Percentiles rank a stretch among this genome's conserved stretches.
Conservation (phyloP, 2,888 invertebrate genomes). For the Orthonevra nobilis region DNA sequence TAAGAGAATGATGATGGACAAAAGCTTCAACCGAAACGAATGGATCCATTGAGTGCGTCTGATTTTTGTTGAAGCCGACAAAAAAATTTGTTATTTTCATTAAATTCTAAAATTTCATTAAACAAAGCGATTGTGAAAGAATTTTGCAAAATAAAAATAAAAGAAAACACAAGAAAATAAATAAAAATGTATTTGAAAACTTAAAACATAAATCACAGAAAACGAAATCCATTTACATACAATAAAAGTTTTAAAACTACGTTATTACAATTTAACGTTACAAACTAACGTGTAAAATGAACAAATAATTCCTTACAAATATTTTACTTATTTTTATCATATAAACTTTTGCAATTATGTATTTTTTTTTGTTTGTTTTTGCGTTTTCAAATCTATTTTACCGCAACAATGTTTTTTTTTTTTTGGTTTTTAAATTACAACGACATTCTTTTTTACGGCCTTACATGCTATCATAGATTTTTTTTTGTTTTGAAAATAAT, state of each 20-base stretch:
- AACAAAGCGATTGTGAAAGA: background rate
- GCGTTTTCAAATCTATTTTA: conserved; percentile 36
- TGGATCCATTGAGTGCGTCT: conserved; percentile 15
- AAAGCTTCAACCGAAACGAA: background rate
- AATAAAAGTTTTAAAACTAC: conserved; percentile 44
- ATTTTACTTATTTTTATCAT: conserved; percentile 18
- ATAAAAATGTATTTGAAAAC: conserved; percentile 31
- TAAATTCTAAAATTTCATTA: too few relatives aligned
- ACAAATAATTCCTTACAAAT: conserved; percentile 20
- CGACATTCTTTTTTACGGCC: conserved; percentile 63
- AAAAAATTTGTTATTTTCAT: conserved; percentile 1
- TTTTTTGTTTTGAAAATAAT: conserved; percentile 63
- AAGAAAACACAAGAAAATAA: background rate
- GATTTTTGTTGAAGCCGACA: background rate
- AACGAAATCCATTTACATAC: conserved; percentile 49
- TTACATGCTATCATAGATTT: conserved; percentile 54
- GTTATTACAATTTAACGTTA: conserved; percentile 29
- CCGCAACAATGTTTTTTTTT: conserved; percentile 23
- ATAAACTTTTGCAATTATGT: conserved; percentile 19
- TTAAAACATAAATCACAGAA: conserved; percentile 69
- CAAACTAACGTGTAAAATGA: conserved; percentile 30
- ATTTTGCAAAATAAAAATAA: conserved; percentile 7
- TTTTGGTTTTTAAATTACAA: conserved; percentile 76
- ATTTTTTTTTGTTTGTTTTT: too few relatives aligned
- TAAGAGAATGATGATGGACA: too few relatives aligned